Percentiles rank a stretch among this genome's conserved stretches.
These are phyloP conservation scores for pig (Sus scrofa) DNA, from an alignment of 2,113 vertebrate species.

Conservation along the genomic window T2T-Sscrofa CM000817.6:121201501-121202000, in stretches of 20 bases:
- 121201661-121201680: conserved; percentile 20
- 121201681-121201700: conserved; percentile 71
- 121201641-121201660: not conserved
- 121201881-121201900: conserved; percentile 83
- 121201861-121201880: conserved; percentile 88
- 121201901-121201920: conserved; percentile 77
- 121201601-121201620: not conserved
- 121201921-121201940: conserved; percentile 44
- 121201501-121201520: not conserved
- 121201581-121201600: not conserved
- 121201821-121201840: conserved; percentile 92
- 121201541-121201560: not conserved
- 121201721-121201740: conserved; percentile 90
- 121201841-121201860: conserved; percentile 90
- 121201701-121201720: conserved; percentile 89
- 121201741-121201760: conserved; percentile 88
- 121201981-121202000: not conserved
- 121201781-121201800: conserved; percentile 88
- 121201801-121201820: conserved; percentile 89
- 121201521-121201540: not conserved
- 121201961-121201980: not conserved
- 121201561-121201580: not conserved
- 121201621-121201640: not conserved
- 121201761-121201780: conserved; percentile 83
- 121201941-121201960: not conserved